Conservation (phyloP, 2,113 vertebrate genomes). For the Psilopsiagon aurifrons region DNA sequence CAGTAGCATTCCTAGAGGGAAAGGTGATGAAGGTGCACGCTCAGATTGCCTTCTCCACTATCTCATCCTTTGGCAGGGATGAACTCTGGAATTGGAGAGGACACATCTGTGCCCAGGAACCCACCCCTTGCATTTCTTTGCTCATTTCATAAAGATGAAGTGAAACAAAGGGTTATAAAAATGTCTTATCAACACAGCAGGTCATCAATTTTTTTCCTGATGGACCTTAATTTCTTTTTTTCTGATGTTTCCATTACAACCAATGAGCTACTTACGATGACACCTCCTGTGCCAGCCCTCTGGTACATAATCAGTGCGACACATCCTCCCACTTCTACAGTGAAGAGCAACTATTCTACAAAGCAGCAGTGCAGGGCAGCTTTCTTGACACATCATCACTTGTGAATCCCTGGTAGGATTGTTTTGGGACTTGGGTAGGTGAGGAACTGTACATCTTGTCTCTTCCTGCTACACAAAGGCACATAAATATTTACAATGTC, state of each 20-base stretch:
- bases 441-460: background rate
- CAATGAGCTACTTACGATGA: rapidly evolving
- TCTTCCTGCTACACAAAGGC: background rate
- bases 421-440: background rate
- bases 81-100: background rate
- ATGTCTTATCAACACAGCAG: background rate
- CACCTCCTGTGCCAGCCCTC: too few species aligned
- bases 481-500: background rate
- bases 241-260: background rate
- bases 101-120: background rate
- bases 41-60: background rate
- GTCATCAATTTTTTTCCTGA: background rate
- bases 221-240: background rate
- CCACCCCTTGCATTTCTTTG: background rate
- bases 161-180: background rate
- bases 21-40: background rate
- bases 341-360: background rate
- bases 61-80: background rate
- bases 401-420: background rate
- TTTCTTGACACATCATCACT: background rate
- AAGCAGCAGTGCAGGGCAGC: rapidly evolving
- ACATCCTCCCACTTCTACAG: background rate
- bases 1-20: background rate
- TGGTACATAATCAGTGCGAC: background rate
- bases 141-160: background rate